A percentile compares a stretch with the other conserved stretches of the same genome.
Conservation (phyloP, 2,888 invertebrate species). For the Ophonus ardosiacus region DNA sequence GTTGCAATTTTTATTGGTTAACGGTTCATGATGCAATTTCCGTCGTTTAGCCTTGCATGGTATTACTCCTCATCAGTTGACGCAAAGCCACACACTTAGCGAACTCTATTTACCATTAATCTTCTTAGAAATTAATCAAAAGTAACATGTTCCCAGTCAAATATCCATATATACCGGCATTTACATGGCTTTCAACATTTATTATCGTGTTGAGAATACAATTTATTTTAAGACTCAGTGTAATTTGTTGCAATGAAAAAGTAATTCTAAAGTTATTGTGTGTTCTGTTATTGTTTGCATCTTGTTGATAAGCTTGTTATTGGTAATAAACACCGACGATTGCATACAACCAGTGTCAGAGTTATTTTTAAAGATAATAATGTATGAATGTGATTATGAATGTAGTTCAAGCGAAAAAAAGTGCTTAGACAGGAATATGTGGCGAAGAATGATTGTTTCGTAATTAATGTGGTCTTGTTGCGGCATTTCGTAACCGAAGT, state of each 20-base stretch:
- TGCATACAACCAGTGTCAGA: too few species aligned
- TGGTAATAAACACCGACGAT: too few species aligned
- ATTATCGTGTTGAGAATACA: not conserved
- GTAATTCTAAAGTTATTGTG: not conserved
- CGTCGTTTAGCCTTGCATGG: conserved; percentile 12
- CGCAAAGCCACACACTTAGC: conserved; percentile 13
- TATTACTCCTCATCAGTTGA: conserved; percentile 3
- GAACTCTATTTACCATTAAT: conserved; percentile 17
- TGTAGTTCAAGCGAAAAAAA: too few species aligned
- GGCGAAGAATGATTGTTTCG: too few species aligned
- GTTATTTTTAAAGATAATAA: too few species aligned
- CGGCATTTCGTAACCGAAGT: too few species aligned
- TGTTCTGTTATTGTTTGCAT: too few species aligned
- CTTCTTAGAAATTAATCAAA: conserved; percentile 41
- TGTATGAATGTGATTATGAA: too few species aligned
- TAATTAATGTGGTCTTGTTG: too few species aligned
- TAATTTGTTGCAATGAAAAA: not conserved
- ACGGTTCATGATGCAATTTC: not conserved
- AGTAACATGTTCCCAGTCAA: conserved; percentile 4
- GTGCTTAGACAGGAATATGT: too few species aligned
- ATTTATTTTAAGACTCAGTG: not conserved
- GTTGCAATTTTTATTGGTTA: not conserved
- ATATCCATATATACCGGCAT: not conserved
- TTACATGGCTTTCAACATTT: not conserved
- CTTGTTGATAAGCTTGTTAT: too few species aligned